Conservation (phyloP, 2,888 invertebrate genomes). For the Limnephilus auricula region DNA sequence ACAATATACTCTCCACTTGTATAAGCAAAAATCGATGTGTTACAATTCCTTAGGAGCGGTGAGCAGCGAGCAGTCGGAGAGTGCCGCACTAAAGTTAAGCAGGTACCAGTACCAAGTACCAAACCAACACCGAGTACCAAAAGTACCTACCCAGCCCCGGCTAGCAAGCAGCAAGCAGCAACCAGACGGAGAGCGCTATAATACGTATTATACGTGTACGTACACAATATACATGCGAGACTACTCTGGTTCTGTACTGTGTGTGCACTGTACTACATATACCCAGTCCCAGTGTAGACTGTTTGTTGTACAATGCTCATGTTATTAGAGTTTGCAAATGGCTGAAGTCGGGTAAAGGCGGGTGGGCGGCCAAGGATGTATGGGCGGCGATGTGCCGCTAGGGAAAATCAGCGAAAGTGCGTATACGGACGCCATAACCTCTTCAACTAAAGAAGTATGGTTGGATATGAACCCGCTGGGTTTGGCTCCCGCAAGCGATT, state of each 20-base stretch:
- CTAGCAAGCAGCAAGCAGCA: not conserved
- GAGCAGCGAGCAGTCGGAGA: slow-evolving; percentile 2
- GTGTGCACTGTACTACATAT: not conserved
- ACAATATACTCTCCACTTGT: not conserved
- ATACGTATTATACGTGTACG: too few species aligned
- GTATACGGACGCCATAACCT: slow-evolving; percentile 56
- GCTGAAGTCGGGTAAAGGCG: slow-evolving; percentile 28
- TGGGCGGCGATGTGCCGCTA: slow-evolving; percentile 50
- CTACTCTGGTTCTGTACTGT: not conserved
- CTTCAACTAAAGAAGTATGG: slow-evolving; percentile 46
- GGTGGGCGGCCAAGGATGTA: slow-evolving; percentile 56
- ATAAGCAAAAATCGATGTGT: slow-evolving; percentile 32
- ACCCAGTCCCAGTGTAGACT: not conserved
- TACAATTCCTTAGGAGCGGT: slow-evolving; percentile 10
- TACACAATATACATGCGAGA: not conserved
- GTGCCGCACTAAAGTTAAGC: not conserved
- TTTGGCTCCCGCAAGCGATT: slow-evolving; percentile 44
- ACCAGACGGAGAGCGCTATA: not conserved
- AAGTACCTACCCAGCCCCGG: not conserved
- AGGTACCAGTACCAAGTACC: too few species aligned
- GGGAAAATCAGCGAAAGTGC: slow-evolving; percentile 61
- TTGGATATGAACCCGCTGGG: not conserved
- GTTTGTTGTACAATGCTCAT: not conserved
- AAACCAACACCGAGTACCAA: too few species aligned
- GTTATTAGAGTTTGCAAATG: slow-evolving; percentile 40